These are phyloP conservation scores for Heteronetta atricapilla DNA, from an alignment of 2,113 vertebrate genomes.

Conservation along the genomic window DNA sequence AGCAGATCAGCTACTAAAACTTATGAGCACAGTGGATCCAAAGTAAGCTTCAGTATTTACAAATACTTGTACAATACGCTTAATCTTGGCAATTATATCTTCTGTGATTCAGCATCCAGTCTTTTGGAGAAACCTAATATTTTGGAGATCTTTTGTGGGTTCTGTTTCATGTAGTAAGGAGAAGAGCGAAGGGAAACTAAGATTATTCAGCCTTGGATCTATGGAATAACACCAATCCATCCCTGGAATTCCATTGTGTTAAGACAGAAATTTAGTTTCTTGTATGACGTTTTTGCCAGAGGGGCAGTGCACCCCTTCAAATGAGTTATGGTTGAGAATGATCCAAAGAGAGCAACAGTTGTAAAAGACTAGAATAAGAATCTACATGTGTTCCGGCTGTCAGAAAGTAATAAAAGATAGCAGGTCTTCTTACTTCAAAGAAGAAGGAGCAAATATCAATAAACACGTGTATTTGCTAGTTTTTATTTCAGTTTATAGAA, in stretches of 20 bases:
- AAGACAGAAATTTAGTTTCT: background rate
- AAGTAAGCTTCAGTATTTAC: slow-evolving; percentile 85
- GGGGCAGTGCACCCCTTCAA: background rate
- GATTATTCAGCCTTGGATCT: background rate
- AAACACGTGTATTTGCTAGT: background rate
- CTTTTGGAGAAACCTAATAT: background rate
- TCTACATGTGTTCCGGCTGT: background rate
- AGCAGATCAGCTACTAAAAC: slow-evolving; percentile 95
- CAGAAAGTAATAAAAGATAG: background rate
- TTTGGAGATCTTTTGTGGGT: background rate
- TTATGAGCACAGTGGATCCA: slow-evolving; percentile 97
- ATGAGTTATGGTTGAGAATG: background rate
- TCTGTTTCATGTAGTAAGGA: background rate
- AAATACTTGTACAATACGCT: rapidly evolving
- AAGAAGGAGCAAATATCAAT: background rate
- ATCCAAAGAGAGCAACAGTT: background rate
- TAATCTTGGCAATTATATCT: background rate
- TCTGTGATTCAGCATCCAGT: rapidly evolving
- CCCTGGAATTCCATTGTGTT: background rate
- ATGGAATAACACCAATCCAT: rapidly evolving
- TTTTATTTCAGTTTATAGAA: background rate
- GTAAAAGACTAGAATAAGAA: background rate
- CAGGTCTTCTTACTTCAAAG: background rate
- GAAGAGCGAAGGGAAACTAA: background rate
- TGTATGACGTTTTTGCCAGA: background rate